phyloP scores from a whole-genome alignment of 2,113 vertebrate species.

The Azemiops feae region DNA sequence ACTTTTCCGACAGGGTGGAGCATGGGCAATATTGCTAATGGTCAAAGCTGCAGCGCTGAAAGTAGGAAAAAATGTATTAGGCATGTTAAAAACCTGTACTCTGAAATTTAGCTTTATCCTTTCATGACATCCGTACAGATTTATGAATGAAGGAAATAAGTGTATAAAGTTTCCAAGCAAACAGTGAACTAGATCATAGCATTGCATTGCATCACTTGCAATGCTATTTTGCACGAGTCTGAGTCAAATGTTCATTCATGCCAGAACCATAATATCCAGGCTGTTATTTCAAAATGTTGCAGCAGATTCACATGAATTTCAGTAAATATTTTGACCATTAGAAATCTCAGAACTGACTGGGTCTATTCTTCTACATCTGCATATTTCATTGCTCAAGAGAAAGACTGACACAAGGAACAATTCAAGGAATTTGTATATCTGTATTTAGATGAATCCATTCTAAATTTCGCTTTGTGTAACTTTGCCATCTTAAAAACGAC shows the following conservation, averaged over 20 bases:
- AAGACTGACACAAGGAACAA: not conserved
- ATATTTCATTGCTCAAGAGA: not conserved
- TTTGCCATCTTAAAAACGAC: not conserved
- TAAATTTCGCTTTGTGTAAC: not conserved
- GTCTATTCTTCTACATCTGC: not conserved
- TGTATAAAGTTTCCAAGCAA: not conserved
- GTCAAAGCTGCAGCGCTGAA: not conserved
- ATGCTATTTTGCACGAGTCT: not conserved
- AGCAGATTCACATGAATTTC: not conserved
- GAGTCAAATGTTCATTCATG: slow-evolving; percentile 1
- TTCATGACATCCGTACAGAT: not conserved
- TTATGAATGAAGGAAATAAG: not conserved
- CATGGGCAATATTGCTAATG: not conserved
- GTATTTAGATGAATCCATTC: not conserved
- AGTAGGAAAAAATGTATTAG: slow-evolving; percentile 1
- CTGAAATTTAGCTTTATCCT: not conserved
- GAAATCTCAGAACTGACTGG: not conserved
- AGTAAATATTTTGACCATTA: not conserved
- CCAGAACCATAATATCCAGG: not conserved
- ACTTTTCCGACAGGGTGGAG: slow-evolving; percentile 4
- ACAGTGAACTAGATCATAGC: not conserved
- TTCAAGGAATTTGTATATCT: not conserved
- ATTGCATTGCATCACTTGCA: not conserved
- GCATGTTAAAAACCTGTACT: not conserved
- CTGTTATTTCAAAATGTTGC: not conserved